These are phyloP conservation scores for Strigamia maritima DNA, from an alignment of 2,888 invertebrate species.

Conservation along the genomic window DNA sequence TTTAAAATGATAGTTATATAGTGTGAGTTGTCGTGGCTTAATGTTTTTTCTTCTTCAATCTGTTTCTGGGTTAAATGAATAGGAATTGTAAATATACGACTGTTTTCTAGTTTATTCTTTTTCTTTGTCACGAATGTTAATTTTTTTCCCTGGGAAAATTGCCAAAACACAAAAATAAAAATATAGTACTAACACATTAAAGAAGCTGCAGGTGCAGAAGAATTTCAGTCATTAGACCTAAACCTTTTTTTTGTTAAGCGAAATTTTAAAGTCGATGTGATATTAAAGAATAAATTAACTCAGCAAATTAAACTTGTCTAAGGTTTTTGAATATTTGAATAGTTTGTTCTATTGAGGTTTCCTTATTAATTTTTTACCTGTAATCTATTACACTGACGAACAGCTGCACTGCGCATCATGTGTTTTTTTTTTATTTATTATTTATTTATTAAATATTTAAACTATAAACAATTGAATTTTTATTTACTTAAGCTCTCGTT, in stretches of 20 bases:
- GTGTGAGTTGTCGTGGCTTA: background rate
- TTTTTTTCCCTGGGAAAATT: slow-evolving; percentile 6
- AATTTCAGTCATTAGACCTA: slow-evolving; percentile 9
- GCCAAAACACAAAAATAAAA: slow-evolving; percentile 7
- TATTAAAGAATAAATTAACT: background rate
- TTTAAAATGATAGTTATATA: too few relatives aligned
- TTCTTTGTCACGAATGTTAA: slow-evolving; percentile 25
- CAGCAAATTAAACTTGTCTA: background rate
- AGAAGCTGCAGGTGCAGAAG: slow-evolving; percentile 23
- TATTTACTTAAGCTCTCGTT: too few relatives aligned
- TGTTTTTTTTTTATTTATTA: too few relatives aligned
- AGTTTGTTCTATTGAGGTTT: background rate
- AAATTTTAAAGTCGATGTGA: background rate
- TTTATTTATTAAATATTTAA: too few relatives aligned
- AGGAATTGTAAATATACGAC: background rate
- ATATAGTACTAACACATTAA: slow-evolving; percentile 1
- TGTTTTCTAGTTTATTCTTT: background rate
- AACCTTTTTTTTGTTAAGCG: background rate
- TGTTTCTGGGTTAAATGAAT: background rate
- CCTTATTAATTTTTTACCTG: background rate
- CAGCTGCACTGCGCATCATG: too few relatives aligned
- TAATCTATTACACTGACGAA: too few relatives aligned
- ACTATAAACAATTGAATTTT: too few relatives aligned
- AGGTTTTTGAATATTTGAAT: background rate
- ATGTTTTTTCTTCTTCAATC: background rate